These are phyloP conservation scores for Cheilosia scutellata DNA, from an alignment of 2,888 invertebrate species.

Conservation along the genomic window DNA sequence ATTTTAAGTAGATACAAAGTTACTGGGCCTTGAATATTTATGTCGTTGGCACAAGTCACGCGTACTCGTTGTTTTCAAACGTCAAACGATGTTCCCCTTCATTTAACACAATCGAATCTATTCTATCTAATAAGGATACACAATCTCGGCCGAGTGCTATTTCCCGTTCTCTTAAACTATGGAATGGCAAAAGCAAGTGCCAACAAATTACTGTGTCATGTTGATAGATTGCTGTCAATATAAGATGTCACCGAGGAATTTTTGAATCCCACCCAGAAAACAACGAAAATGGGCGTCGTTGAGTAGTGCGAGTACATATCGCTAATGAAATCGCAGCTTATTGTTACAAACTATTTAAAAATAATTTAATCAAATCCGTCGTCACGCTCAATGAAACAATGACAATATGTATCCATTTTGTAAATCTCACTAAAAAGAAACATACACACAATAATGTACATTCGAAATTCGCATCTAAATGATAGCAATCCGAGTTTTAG, in stretches of 20 bases:
- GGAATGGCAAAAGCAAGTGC: conserved; percentile 11
- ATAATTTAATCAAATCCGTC: conserved; percentile 64
- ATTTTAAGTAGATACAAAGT: neutral
- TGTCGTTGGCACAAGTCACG: conserved; percentile 23
- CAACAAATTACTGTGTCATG: conserved; percentile 42
- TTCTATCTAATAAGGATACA: conserved; percentile 6
- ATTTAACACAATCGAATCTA: conserved; percentile 1
- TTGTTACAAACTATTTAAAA: conserved; percentile 36
- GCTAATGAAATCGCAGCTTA: conserved; percentile 46
- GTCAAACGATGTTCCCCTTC: conserved; percentile 19
- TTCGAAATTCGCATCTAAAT: conserved; percentile 27
- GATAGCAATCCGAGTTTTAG: conserved; percentile 34
- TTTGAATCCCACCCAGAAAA: conserved; percentile 9
- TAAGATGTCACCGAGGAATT: conserved; percentile 25
- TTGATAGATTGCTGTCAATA: conserved; percentile 51
- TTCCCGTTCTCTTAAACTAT: neutral
- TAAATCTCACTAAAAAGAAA: neutral
- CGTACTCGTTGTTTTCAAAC: conserved; percentile 16
- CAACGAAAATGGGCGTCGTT: neutral
- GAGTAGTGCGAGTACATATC: neutral
- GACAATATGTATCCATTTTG: conserved; percentile 37
- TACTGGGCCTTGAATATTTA: conserved; percentile 4
- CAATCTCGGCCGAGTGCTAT: neutral
- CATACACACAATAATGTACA: conserved; percentile 5
- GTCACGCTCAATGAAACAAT: conserved; percentile 68